These are phyloP conservation scores for Gadus macrocephalus DNA, from an alignment of 2,113 vertebrate species.

Conservation along the genomic window DNA sequence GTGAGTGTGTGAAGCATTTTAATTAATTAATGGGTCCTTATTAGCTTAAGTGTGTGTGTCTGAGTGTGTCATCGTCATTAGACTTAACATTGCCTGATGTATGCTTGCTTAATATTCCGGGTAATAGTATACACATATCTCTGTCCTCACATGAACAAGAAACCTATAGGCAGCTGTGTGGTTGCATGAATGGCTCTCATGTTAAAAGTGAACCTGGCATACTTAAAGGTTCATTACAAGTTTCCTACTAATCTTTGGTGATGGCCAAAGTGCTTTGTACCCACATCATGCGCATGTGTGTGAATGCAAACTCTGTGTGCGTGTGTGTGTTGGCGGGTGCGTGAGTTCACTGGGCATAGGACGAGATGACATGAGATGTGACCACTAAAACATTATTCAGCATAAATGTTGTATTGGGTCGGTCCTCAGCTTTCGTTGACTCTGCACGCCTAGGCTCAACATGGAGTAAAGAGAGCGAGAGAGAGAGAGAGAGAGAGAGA, in stretches of 20 bases:
- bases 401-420: conserved; percentile 76
- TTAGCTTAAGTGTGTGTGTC: not conserved
- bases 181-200: conserved; percentile 72
- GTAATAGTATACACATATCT: no score
- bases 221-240: conserved; percentile 89
- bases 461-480: conserved; percentile 6
- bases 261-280: conserved; percentile 87
- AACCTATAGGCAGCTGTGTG: not conserved
- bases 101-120: no score
- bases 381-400: conserved; percentile 79
- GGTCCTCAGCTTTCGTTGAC: conserved; percentile 52
- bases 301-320: conserved; percentile 55
- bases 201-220: conserved; percentile 80
- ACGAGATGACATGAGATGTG: conserved; percentile 65
- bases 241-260: conserved; percentile 88
- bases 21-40: not conserved
- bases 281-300: not conserved
- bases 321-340: conserved; percentile 17
- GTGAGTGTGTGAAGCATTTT: not conserved
- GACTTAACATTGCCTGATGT: no score
- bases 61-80: conserved; percentile 6
- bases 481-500: not conserved
- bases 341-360: conserved; percentile 54
- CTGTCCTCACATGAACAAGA: no score
- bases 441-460: conserved; percentile 40